Conservation (phyloP, 2,797 vertebrate species). For the Oceanodroma leucorhoa region DNA sequence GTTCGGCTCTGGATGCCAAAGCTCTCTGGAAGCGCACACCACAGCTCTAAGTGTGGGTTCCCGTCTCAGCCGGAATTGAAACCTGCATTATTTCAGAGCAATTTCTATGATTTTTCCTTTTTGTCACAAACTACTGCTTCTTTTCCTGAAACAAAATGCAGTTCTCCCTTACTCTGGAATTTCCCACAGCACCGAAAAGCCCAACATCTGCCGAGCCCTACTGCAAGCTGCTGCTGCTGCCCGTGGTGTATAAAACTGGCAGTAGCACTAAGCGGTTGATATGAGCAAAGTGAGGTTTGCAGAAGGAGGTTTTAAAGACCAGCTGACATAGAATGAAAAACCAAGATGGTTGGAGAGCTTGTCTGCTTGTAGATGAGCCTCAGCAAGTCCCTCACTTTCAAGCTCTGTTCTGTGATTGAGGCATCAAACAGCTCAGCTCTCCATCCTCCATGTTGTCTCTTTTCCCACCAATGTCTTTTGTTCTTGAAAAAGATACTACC, state of each 20-base stretch:
- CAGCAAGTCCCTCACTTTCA: neutral
- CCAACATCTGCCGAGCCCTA: neutral
- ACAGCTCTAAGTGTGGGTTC: neutral
- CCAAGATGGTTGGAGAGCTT: neutral
- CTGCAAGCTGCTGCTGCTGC: neutral
- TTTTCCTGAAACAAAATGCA: neutral
- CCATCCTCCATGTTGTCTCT: fast-evolving
- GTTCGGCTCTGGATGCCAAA: neutral
- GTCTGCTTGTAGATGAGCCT: neutral
- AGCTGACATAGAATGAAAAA: neutral
- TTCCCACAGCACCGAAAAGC: neutral
- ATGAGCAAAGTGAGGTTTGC: neutral
- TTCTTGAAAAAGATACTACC: neutral
- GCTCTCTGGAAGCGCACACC: neutral
- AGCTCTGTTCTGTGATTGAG: neutral
- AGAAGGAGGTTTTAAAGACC: neutral
- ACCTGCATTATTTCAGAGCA: neutral
- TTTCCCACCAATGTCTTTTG: neutral
- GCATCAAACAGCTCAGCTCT: neutral
- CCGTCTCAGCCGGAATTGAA: neutral
- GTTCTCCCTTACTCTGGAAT: neutral
- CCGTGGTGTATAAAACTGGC: neutral
- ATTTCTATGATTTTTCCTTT: neutral
- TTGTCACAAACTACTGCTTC: neutral
- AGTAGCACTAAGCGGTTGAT: neutral